Evolutionary conservation across 2,113 vertebrate genomes (phyloP), one percentile per base, ranked within the genome.

Genomic region (Rhadina sibilatrix): DNA sequence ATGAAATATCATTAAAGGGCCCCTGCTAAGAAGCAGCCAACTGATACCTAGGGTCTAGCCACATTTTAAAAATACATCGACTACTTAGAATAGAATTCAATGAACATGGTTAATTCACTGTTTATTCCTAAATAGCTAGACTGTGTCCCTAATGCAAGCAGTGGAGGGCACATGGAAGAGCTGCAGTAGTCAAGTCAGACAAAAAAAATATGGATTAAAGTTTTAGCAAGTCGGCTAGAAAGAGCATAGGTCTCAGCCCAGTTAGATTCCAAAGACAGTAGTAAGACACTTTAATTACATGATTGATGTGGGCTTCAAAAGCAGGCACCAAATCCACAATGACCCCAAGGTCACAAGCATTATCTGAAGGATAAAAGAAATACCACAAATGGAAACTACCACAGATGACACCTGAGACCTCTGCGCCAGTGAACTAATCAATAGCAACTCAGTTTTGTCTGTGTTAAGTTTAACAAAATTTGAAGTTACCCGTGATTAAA

Each of bases 301-400:
- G 97, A 97, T 94, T 97, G 96, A 97, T 97, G 96, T 89, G 52
- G 68, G 83, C 96, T 97, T 97, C 97, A 97, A 96, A 97, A 96
- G 96, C 96, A 97, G 96, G 92, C 92, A 95, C 68, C 15, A 49
- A 95, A 97, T 97, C 90, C 81, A 89, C 90, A 22, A 80, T 96
- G 96, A 97, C 96, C 93, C 82, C 66, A 72, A 83, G 92, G 78
- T 97, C 96, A 97, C 91, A 93, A 94, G 96, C 94, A 94, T 97
- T 97, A 97, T 96, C 95, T 95, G 92, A 95, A 94, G 96, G 91
- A 97, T 97, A 96, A 97, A 97, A 97, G 95, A 94, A 93, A 94
- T 91, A 97, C 91, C 92, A 97, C 96, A 97, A 97, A 97, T 96
- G 96, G 93, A 97, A 97, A 97, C 91, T 87, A 91, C 96, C 91